These are phyloP conservation scores for Bucorvus abyssinicus DNA, from an alignment of 2,797 vertebrate genomes.

Conservation along the genomic window DNA sequence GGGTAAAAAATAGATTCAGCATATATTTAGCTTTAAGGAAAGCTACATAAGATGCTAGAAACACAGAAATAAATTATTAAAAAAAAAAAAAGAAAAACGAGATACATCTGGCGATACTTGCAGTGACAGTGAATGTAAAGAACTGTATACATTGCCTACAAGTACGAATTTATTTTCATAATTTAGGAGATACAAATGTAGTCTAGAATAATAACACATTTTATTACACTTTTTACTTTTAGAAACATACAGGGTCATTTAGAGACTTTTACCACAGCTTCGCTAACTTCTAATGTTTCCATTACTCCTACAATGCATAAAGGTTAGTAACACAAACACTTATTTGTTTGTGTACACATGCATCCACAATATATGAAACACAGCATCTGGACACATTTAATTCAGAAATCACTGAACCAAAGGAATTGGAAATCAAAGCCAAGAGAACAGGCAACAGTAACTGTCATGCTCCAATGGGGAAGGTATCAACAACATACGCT, in stretches of 20 bases:
- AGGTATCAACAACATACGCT: conserved; percentile 4
- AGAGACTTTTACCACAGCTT: not conserved
- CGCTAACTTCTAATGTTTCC: not conserved
- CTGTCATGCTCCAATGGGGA: not conserved
- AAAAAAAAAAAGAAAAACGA: not conserved
- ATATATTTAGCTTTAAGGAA: not conserved
- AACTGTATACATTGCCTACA: not conserved
- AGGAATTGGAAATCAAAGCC: conserved; percentile 35
- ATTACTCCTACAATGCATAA: not conserved
- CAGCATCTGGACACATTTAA: conserved; percentile 40
- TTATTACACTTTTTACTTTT: not conserved
- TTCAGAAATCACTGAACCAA: conserved; percentile 44
- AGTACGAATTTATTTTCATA: not conserved
- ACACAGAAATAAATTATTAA: not conserved
- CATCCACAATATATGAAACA: conserved; percentile 6
- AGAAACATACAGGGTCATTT: not conserved
- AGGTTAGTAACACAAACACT: not conserved
- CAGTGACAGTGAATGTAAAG: not conserved
- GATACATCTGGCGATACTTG: not conserved
- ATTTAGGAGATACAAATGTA: not conserved
- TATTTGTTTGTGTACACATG: not conserved
- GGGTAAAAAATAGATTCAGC: not conserved
- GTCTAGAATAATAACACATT: not conserved
- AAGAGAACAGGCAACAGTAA: not conserved
- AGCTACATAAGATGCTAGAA: not conserved